Percentiles rank a stretch among this genome's conserved stretches.
These are phyloP conservation scores for Gymnobelideus leadbeateri DNA, from an alignment of 2,113 vertebrate genomes.

Conservation along the genomic window DNA sequence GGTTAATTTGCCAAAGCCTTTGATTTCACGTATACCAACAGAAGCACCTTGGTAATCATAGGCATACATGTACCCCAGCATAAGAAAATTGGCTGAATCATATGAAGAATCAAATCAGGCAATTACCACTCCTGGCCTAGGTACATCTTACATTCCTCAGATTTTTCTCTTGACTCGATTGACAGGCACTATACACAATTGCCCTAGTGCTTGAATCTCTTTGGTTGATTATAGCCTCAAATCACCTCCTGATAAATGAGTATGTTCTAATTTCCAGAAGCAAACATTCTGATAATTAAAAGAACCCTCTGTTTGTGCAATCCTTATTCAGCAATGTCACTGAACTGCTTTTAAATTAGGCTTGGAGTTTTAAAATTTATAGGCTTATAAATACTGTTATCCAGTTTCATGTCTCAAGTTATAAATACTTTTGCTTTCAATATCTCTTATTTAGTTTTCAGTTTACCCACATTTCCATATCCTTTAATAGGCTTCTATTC, in stretches of 20 bases:
- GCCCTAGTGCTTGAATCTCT: constrained; percentile 75
- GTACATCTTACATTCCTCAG: constrained; percentile 71
- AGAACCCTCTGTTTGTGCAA: constrained; percentile 75
- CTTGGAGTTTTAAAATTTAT: constrained; percentile 75
- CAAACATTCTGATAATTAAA: constrained; percentile 81
- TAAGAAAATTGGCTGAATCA: neutral
- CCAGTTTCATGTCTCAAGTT: constrained; percentile 65
- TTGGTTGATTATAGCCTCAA: constrained; percentile 81
- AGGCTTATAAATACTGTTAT: constrained; percentile 74
- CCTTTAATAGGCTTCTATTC: constrained; percentile 35
- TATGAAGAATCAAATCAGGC: constrained; percentile 43
- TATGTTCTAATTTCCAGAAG: constrained; percentile 79
- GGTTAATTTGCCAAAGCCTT: constrained; percentile 39
- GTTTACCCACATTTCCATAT: constrained; percentile 51
- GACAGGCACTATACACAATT: constrained; percentile 76
- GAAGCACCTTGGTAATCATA: neutral
- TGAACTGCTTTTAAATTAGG: constrained; percentile 78
- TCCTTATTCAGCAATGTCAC: constrained; percentile 70
- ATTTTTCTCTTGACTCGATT: constrained; percentile 76
- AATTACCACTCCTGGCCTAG: constrained; percentile 52
- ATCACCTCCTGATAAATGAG: constrained; percentile 72
- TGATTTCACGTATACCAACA: constrained; percentile 36
- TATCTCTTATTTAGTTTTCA: constrained; percentile 71
- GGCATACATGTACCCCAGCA: neutral
- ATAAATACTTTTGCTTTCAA: constrained; percentile 60